These are phyloP conservation scores for Dusona sp. DNA, from an alignment of 2,888 invertebrate genomes.

Conservation along the genomic window DNA sequence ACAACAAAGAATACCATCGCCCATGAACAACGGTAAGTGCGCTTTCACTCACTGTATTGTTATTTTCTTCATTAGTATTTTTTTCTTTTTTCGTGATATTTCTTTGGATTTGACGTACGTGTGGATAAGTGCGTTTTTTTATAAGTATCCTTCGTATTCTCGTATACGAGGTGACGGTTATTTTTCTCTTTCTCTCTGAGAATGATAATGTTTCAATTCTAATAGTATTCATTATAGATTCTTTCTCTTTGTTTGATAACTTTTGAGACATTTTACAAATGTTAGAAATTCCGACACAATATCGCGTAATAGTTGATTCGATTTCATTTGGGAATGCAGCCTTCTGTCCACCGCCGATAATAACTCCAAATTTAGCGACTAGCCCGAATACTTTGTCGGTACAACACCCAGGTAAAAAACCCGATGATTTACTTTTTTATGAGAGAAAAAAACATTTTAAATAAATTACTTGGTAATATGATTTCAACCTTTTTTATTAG, in stretches of 20 bases:
- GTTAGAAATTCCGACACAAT: constrained; percentile 4
- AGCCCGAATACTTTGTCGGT: constrained; percentile 89
- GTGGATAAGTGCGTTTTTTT: constrained; percentile 42
- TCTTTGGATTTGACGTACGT: constrained; percentile 46
- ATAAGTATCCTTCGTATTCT: constrained; percentile 25
- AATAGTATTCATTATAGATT: constrained; percentile 11
- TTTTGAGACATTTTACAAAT: neutral
- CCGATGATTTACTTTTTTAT: constrained; percentile 22
- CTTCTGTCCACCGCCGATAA: constrained; percentile 86
- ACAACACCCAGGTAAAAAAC: constrained; percentile 88
- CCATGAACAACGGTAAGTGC: constrained; percentile 82
- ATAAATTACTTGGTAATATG: neutral
- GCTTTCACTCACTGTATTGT: constrained; percentile 1
- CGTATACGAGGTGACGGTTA: constrained; percentile 49
- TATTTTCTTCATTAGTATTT: neutral
- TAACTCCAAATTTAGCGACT: constrained; percentile 89
- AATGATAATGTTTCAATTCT: constrained; percentile 29
- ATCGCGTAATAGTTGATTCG: constrained; percentile 35
- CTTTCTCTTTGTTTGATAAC: neutral
- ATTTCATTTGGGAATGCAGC: constrained; percentile 87
- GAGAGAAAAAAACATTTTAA: neutral
- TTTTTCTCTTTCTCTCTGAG: constrained; percentile 21
- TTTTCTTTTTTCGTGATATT: neutral
- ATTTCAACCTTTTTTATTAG: neutral
- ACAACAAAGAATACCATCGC: constrained; percentile 84